Evolutionary conservation across 2,113 vertebrate genomes (phyloP).

Genomic region (Cheilinus undulatus): DNA sequence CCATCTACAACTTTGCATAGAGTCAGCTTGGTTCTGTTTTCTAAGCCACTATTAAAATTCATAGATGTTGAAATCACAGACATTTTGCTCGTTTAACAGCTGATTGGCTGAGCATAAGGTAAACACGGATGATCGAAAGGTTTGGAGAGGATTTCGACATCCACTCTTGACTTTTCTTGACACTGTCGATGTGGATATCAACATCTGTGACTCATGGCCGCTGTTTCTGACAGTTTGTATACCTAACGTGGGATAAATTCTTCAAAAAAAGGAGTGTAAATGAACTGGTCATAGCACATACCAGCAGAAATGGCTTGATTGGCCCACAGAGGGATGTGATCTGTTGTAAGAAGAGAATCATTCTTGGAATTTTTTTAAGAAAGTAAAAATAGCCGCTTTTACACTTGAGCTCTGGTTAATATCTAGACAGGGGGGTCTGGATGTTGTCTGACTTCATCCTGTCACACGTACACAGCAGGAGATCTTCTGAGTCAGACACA

Average conservation of each 20-base stretch:
- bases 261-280: conserved; percentile 16
- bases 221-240: conserved; percentile 42
- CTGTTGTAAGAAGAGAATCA: neutral
- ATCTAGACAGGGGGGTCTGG: neutral
- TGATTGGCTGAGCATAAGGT: conserved; percentile 8
- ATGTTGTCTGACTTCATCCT: too few relatives aligned
- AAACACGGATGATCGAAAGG: neutral
- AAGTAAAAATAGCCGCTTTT: neutral
- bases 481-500: too few relatives aligned
- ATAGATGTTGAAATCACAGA: neutral
- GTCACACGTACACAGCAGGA: too few relatives aligned
- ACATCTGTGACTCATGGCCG: conserved; percentile 40
- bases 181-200: conserved; percentile 25
- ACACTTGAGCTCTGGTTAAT: neutral
- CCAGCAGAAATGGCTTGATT: neutral
- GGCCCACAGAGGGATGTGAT: neutral
- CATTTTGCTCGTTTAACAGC: conserved; percentile 5
- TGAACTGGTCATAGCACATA: neutral
- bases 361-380: neutral
- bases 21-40: neutral
- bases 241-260: conserved; percentile 1
- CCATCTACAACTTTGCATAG: neutral
- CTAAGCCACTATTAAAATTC: neutral
- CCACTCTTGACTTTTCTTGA: conserved; percentile 16
- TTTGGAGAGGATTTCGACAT: conserved; percentile 29